These are phyloP conservation scores for Plebejus anna DNA, from an alignment of 2,888 invertebrate genomes.

Conservation along the genomic window DNA sequence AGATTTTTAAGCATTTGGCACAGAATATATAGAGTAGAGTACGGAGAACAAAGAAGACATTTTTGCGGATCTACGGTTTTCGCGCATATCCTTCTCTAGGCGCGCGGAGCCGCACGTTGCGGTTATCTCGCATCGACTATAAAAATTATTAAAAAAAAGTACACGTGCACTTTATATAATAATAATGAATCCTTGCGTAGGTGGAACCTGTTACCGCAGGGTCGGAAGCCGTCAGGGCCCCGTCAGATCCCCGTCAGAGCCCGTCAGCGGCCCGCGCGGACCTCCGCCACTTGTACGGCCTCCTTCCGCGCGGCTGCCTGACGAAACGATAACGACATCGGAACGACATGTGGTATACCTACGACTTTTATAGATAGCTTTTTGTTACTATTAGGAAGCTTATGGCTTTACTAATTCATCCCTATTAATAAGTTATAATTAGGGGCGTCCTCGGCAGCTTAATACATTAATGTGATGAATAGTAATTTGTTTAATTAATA, in stretches of 20 bases:
- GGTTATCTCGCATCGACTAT: too few relatives aligned
- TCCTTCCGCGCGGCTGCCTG: conserved; percentile 47
- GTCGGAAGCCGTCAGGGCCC: conserved; percentile 36
- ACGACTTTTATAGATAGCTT: not conserved
- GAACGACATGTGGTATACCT: conserved; percentile 24
- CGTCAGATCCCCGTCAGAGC: conserved; percentile 28
- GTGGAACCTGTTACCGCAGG: conserved; percentile 28
- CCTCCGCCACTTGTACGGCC: conserved; percentile 45
- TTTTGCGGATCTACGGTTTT: too few relatives aligned
- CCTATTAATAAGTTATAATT: not conserved
- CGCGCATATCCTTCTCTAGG: too few relatives aligned
- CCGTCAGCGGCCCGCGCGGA: conserved; percentile 30
- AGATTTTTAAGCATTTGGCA: too few relatives aligned
- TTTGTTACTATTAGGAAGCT: not conserved
- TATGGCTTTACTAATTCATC: not conserved
- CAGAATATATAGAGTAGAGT: too few relatives aligned
- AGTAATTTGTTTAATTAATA: not conserved
- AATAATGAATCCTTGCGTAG: not conserved
- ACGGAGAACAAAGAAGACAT: too few relatives aligned
- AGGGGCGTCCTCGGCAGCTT: not conserved
- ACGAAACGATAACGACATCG: conserved; percentile 30
- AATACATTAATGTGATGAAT: not conserved
- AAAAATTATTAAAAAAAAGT: too few relatives aligned
- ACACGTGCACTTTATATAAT: not conserved
- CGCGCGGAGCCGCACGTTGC: too few relatives aligned